Base-by-base conservation (phyloP, 2,113 vertebrate genomes). In the Chionis minor region DNA sequence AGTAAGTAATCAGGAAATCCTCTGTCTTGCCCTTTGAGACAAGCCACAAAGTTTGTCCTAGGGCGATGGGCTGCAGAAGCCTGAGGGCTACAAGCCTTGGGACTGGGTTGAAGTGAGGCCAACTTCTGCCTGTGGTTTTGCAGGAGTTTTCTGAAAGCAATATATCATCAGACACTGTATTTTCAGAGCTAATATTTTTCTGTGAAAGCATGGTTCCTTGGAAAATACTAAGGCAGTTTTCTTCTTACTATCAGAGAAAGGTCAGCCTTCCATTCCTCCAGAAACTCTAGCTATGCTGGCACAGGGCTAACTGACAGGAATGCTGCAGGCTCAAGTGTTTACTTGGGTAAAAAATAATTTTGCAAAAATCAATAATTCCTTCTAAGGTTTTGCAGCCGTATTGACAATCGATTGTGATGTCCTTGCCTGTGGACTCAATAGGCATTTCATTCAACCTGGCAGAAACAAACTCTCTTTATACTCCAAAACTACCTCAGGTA, bases 261-360 rank as follows among this genome's bases (percentile, higher is more conserved):
- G 65, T 92, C 81, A 72, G 1, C 19, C 42, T 92, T 78, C 81
- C 22, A 58, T 13, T 47, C 26, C 54, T 58, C 28, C 47, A 47
- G 59, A 69, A 90, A 86, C 44, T 82, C 28, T 79, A 69, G 42
- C 47, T 62, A 19, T 3, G 3, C 35, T 81, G 59, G 42, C 54
- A 82, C 33, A 63, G 54, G 47, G 67, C 49, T 62, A 38, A 54
- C 49, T 40, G 63, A 24, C 27, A 86, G 32, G 32, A 89, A 51
- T 51, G 35, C 58, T 69, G 42, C 65, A 86, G 86, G 42, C 59
- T 90, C 77, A 73, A 77, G 15, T 66, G 66, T 95, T 92, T 73
- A 40, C 47, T 62, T 14, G 33, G 22, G 18, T 82, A 45, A 82
- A 86, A 92, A 73, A 24, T 63, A 90, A 61, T 80, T 80, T 63